Evolutionary conservation across 2,888 invertebrate genomes (phyloP).

Genomic region (Oxystoma pomonae): DNA sequence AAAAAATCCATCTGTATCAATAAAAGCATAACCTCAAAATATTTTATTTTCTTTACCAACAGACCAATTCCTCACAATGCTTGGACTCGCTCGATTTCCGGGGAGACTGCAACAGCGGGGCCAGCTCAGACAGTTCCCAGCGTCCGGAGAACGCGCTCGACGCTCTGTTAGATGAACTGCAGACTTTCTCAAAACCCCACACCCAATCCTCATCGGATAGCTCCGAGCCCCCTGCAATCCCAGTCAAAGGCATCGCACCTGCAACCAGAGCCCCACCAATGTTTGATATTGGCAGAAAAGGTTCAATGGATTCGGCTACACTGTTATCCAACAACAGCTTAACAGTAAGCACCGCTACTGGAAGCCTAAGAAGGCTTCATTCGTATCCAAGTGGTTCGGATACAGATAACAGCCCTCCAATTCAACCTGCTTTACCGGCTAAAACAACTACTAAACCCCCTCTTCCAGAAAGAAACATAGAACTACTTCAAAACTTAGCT

Average conservation of each 20-base stretch:
- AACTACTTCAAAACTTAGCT: slow-evolving; percentile 64
- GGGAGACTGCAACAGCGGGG: slow-evolving; percentile 50
- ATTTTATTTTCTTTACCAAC: slow-evolving; percentile 30
- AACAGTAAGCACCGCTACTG: slow-evolving; percentile 48
- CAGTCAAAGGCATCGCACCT: slow-evolving; percentile 41
- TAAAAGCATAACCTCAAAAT: too few relatives aligned
- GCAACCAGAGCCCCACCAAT: slow-evolving; percentile 47
- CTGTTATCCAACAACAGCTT: slow-evolving; percentile 44
- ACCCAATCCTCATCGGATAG: slow-evolving; percentile 36
- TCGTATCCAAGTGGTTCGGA: slow-evolving; percentile 86
- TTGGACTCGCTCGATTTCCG: slow-evolving; percentile 59
- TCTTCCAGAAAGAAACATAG: slow-evolving; percentile 76
- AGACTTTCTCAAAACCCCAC: slow-evolving; percentile 79
- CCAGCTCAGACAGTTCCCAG: slow-evolving; percentile 53
- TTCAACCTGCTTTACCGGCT: slow-evolving; percentile 54
- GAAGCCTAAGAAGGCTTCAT: slow-evolving; percentile 69
- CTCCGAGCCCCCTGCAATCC: slow-evolving; percentile 42
- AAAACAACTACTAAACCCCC: slow-evolving; percentile 67
- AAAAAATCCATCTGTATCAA: too few relatives aligned
- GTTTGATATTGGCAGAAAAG: slow-evolving; percentile 53
- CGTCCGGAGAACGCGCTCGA: slow-evolving; percentile 95
- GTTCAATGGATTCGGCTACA: slow-evolving; percentile 53
- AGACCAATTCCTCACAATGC: slow-evolving; percentile 59
- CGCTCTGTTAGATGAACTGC: slow-evolving; percentile 90
- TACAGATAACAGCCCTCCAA: slow-evolving; percentile 72